Evolutionary conservation across 1,140 invertebrate species (phyloP).

Genomic region (Propsilocerus akamusi): DNA sequence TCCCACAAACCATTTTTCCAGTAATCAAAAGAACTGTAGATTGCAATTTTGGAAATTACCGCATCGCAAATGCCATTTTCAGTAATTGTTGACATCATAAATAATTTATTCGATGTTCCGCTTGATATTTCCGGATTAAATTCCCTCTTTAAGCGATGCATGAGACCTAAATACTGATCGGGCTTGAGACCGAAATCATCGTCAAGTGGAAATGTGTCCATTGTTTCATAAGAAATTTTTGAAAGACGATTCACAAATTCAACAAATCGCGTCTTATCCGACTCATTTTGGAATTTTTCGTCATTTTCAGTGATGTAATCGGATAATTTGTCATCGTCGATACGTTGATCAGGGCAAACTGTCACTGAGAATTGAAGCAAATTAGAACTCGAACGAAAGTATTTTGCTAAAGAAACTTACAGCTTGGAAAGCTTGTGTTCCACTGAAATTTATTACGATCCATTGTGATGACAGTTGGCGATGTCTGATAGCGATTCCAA

Average conservation of each 20-base stretch:
- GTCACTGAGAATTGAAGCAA: slow-evolving; percentile 30
- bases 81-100: slow-evolving; percentile 33
- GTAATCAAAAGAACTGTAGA: slow-evolving; percentile 37
- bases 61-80: slow-evolving; percentile 46
- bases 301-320: slow-evolving; percentile 21
- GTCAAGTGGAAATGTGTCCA: slow-evolving; percentile 28
- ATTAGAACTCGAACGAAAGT: slow-evolving; percentile 24
- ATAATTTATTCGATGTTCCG: slow-evolving; percentile 28
- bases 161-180: slow-evolving; percentile 30
- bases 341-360: slow-evolving; percentile 28
- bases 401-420: slow-evolving; percentile 14
- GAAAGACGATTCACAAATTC: slow-evolving; percentile 31
- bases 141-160: slow-evolving; percentile 29
- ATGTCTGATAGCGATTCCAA: slow-evolving; percentile 41
- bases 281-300: slow-evolving; percentile 18
- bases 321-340: slow-evolving; percentile 28
- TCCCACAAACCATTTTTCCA: slow-evolving; percentile 32
- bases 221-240: slow-evolving; percentile 33
- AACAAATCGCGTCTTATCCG: slow-evolving; percentile 28
- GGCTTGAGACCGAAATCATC: slow-evolving; percentile 27
- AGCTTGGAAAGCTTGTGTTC: slow-evolving; percentile 45
- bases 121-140: slow-evolving; percentile 35
- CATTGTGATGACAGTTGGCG: slow-evolving; percentile 51
- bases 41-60: slow-evolving; percentile 39
- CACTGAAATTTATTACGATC: slow-evolving; percentile 47